These are phyloP conservation scores for Apamea crenata DNA, from an alignment of 2,888 invertebrate genomes.

Conservation along the genomic window DNA sequence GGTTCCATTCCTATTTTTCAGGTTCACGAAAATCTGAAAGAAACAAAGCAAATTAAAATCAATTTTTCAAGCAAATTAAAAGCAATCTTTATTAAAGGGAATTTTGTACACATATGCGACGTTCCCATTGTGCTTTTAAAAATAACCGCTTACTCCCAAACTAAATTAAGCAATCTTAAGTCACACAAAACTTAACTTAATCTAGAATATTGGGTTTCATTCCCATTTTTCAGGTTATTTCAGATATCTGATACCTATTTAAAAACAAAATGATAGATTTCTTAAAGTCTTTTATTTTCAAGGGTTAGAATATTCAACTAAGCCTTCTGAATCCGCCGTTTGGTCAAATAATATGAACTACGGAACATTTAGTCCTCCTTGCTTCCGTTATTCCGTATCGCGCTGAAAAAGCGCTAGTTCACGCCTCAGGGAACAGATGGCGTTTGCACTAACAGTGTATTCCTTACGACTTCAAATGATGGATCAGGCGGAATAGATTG, in stretches of 20 bases:
- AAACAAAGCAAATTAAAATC: neutral
- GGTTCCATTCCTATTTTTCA: neutral
- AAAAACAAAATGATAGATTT: neutral
- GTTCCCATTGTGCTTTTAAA: no score
- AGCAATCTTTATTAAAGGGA: no score
- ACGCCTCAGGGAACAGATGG: constrained; percentile 41
- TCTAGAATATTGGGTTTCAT: neutral
- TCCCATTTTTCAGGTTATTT: neutral
- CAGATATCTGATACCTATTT: neutral
- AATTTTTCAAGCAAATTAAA: no score
- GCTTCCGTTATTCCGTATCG: constrained; percentile 9
- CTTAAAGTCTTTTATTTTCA: neutral
- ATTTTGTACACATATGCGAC: no score
- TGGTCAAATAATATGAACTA: neutral
- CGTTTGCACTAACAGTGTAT: constrained; percentile 23
- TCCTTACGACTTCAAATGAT: neutral
- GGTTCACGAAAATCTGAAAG: neutral
- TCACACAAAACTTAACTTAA: no score
- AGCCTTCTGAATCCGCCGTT: neutral
- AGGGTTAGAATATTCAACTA: neutral
- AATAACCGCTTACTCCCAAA: no score
- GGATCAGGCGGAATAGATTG: neutral
- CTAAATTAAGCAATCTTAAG: no score
- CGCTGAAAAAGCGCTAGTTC: constrained; percentile 43
- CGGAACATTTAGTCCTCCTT: neutral